A percentile compares a stretch with the other conserved stretches of the same genome.
Evolutionary conservation across 1,140 invertebrate species (phyloP).

Genomic region (Linepithema humile): DNA sequence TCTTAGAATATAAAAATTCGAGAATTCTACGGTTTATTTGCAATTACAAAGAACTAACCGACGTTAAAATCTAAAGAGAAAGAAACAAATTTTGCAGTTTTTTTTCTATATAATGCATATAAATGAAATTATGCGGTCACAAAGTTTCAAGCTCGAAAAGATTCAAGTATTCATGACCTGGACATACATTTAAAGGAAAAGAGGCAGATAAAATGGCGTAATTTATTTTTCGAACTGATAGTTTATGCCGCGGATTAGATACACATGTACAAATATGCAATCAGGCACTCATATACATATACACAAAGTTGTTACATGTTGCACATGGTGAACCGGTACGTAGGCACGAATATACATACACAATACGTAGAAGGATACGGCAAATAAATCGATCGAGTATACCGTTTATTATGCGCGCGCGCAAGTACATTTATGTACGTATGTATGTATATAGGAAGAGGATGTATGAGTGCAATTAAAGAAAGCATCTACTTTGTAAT

Average conservation of each 20-base stretch:
- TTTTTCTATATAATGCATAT: constrained; percentile 55
- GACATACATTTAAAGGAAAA: constrained; percentile 67
- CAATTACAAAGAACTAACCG: neutral
- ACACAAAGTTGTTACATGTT: constrained; percentile 24
- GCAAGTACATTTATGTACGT: constrained; percentile 22
- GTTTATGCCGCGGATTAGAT: neutral
- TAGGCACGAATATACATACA: neutral
- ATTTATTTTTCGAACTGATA: constrained; percentile 28
- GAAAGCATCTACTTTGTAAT: constrained; percentile 29
- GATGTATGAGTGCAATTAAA: neutral
- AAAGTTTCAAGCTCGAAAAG: constrained; percentile 51
- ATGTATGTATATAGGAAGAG: constrained; percentile 17
- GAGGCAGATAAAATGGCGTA: neutral
- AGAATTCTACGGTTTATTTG: neutral
- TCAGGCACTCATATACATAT: constrained; percentile 1
- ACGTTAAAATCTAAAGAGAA: constrained; percentile 29
- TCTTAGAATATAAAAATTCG: neutral
- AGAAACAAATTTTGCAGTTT: constrained; percentile 45
- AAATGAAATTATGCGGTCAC: constrained; percentile 51
- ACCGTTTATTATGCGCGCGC: neutral
- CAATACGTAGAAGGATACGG: neutral
- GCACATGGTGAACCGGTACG: neutral
- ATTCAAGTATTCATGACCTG: constrained; percentile 12
- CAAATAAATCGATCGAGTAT: constrained; percentile 30
- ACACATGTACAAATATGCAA: constrained; percentile 24